Evolutionary conservation across 2,888 invertebrate genomes (phyloP), one percentile per base, ranked within the genome.

Genomic region (Mythimna impura): DNA sequence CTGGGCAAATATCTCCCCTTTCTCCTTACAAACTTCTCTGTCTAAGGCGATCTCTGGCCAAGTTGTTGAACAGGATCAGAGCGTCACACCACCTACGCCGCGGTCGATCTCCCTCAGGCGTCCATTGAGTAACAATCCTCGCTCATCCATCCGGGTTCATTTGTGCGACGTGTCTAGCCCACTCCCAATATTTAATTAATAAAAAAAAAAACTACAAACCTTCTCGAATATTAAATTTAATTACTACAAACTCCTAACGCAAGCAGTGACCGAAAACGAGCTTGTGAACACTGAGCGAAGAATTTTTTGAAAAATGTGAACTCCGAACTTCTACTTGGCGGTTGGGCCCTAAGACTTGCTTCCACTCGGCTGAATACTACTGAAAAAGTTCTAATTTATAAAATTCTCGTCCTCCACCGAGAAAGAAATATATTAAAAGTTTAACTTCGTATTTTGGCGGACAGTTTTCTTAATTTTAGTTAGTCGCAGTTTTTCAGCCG

Each of bases 341-440:
- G 22, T 20, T 54, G 36, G 30, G 76, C 52, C 57, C 25, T 63
- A 76, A 22, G 43, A 40, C 36, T 66, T 52, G 22, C 25, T 66
- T 66, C 43, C 36, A 58, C 22, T 64, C 52, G 25, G 52, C 55
- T 55, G 52, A 54, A 47, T 64, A 54, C 43, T 43, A 7, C 40
- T 54, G 68, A 66, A 78, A 78, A 78, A 71, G 66, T 64, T 78
- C 47, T 66, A 60, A 82, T 71, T 77, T 78, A 66, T 63, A 78
- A 78, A 71, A 66, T 55, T 78, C 66, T 54, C 60, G 69, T 64
- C 36, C 64, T 66, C 47, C 17, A 22, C 36, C 17, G 14, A 47
- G 25, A 66, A 71, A 50, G 36, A 69, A 79, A 66, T 68, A 68
- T 82, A 79, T 80, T 72, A 58, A 67, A 82, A 80, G 62, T 72